A percentile compares a stretch with the other conserved stretches of the same genome.
Conservation (phyloP, 2,797 vertebrate genomes). For the Pseudochirops corinnae region DNA sequence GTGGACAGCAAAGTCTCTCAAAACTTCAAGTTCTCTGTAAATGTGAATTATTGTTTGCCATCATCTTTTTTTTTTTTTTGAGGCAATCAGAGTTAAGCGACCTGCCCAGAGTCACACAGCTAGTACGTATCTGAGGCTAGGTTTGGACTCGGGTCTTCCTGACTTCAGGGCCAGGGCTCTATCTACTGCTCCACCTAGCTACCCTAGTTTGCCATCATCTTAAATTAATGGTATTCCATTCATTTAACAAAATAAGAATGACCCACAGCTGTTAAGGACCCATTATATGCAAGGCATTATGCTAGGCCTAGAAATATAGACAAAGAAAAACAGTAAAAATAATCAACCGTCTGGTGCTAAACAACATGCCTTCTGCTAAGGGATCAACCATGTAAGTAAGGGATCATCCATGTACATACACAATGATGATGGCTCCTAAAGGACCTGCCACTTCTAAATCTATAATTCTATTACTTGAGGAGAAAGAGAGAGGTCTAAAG, state of each 20-base stretch:
- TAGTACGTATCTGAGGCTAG: background rate
- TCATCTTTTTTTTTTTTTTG: background rate
- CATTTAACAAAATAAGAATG: background rate
- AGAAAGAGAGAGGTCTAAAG: background rate
- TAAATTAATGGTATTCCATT: background rate
- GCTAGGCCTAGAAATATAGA: background rate
- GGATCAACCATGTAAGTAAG: background rate
- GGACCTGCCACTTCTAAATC: background rate
- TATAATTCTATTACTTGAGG: background rate
- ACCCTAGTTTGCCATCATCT: background rate
- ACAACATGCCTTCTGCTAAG: background rate
- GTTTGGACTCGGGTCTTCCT: background rate
- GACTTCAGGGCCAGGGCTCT: background rate
- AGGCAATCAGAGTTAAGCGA: background rate
- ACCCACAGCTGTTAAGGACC: background rate
- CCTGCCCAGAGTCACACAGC: background rate
- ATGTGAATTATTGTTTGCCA: background rate
- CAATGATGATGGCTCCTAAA: background rate
- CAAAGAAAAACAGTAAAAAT: background rate
- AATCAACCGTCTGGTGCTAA: background rate
- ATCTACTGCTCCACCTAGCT: background rate
- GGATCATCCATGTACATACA: background rate
- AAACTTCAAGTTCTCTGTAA: background rate
- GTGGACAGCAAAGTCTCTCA: background rate
- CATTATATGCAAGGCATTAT: background rate